Evolutionary conservation across 2,797 vertebrate genomes (phyloP).

Genomic region (Myotis vivesi): DNA sequence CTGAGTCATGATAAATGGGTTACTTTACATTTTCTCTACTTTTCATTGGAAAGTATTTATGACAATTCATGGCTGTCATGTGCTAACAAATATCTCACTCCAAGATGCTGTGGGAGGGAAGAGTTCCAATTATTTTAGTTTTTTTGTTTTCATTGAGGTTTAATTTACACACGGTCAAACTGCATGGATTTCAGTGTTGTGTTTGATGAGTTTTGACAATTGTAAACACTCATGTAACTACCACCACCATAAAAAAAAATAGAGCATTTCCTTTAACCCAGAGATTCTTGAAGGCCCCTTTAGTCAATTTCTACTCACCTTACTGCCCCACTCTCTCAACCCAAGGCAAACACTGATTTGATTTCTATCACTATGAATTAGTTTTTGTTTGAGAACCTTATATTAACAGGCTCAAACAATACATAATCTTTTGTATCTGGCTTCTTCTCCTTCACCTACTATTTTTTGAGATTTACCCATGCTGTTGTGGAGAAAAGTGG

Average conservation of each 20-base stretch:
- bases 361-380: background rate
- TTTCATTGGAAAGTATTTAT: background rate
- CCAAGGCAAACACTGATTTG: background rate
- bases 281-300: background rate
- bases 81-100: background rate
- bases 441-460: background rate
- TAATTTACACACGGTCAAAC: background rate
- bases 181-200: background rate
- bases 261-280: background rate
- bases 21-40: background rate
- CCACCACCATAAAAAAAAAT: background rate
- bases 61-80: background rate
- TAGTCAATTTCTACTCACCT: background rate
- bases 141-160: constrained; percentile 2
- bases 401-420: background rate
- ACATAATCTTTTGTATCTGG: background rate
- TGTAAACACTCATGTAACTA: background rate
- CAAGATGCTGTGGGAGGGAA: background rate
- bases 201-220: constrained; percentile 19
- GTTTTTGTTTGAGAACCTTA: background rate
- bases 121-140: background rate
- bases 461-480: background rate
- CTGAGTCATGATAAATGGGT: background rate
- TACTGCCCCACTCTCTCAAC: background rate
- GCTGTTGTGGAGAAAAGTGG: background rate